These are phyloP conservation scores for Vanessa tameamea DNA, from an alignment of 1,140 invertebrate genomes.

Conservation along the genomic window DNA sequence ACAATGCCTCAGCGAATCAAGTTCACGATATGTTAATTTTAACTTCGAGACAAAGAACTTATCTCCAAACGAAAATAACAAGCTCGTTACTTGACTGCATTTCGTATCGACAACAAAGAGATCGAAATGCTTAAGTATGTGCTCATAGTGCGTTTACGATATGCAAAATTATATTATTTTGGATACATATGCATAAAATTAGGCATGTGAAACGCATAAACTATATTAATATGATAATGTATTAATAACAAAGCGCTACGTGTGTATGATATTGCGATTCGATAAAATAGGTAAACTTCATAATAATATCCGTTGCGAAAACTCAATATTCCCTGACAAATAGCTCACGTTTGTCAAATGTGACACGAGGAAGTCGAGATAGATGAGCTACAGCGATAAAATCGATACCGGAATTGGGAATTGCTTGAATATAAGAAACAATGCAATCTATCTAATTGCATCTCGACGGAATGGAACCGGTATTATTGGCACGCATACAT, in stretches of 20 bases:
- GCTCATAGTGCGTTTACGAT: not conserved
- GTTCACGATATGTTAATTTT: constrained; percentile 17
- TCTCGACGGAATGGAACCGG: constrained; percentile 45
- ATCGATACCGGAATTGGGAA: constrained; percentile 42
- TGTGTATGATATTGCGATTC: not conserved
- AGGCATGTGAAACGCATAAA: not conserved
- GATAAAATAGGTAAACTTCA: not conserved
- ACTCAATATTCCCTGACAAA: constrained; percentile 35
- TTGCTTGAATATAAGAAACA: constrained; percentile 49
- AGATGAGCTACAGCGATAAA: constrained; percentile 48
- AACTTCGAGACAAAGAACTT: constrained; percentile 16
- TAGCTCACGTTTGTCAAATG: constrained; percentile 41
- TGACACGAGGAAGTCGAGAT: constrained; percentile 44
- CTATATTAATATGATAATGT: not conserved
- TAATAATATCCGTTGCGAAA: constrained; percentile 31
- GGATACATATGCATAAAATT: too few species aligned
- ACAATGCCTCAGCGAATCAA: not conserved
- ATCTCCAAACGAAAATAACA: constrained; percentile 10
- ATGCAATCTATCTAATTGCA: constrained; percentile 46
- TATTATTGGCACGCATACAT: constrained; percentile 35
- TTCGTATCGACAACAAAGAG: not conserved
- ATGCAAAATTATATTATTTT: not conserved
- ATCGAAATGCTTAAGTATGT: not conserved
- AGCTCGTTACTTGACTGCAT: not conserved
- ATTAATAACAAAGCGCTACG: constrained; percentile 5